These are phyloP conservation scores for Balanococcus diminutus DNA, from an alignment of 2,888 invertebrate genomes.

Conservation along the genomic window DNA sequence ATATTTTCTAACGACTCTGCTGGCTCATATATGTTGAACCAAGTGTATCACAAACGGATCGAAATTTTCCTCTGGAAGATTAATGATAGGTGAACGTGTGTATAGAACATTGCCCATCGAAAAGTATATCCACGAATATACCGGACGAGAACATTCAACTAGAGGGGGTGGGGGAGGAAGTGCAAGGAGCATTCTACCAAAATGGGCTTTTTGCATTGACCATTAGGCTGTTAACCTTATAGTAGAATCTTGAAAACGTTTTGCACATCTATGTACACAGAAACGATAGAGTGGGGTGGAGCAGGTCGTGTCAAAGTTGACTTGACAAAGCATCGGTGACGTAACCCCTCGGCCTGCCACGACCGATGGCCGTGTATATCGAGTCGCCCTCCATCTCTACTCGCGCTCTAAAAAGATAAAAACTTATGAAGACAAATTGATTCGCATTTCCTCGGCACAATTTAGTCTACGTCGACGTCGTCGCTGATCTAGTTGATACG, in stretches of 20 bases:
- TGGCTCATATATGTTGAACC: too few species aligned
- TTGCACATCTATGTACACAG: not conserved
- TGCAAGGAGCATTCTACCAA: not conserved
- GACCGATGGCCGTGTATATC: not conserved
- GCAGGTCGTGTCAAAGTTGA: not conserved
- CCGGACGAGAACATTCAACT: not conserved
- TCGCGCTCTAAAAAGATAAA: constrained; percentile 42
- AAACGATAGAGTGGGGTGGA: not conserved
- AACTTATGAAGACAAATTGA: constrained; percentile 53
- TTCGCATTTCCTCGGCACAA: constrained; percentile 52
- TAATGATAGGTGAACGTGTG: constrained; percentile 24
- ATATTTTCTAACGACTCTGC: too few species aligned
- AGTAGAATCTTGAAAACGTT: not conserved
- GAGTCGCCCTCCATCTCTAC: not conserved
- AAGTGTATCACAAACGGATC: too few species aligned
- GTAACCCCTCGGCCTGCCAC: not conserved
- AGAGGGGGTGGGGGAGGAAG: not conserved
- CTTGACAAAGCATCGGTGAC: constrained; percentile 48
- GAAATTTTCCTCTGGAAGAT: too few species aligned
- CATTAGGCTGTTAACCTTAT: constrained; percentile 52
- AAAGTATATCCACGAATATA: not conserved
- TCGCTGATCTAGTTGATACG: not conserved
- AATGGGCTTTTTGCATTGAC: constrained; percentile 52
- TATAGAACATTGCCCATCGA: not conserved
- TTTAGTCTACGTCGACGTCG: not conserved